Evolutionary conservation across 2,888 invertebrate species (phyloP).

Genomic region (Drosophila bunnanda): DNA sequence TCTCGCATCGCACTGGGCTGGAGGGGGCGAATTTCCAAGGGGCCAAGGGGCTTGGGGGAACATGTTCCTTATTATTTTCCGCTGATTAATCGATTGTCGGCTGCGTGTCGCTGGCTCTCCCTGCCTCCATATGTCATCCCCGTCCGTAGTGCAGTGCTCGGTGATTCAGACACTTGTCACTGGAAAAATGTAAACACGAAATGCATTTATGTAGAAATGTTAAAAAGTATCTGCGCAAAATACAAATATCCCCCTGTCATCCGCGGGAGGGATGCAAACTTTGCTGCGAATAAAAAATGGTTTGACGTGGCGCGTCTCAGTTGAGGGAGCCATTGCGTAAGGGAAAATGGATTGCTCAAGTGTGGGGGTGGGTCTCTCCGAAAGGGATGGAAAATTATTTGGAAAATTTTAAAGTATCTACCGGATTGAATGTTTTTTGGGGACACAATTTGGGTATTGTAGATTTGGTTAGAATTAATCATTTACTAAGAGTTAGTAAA

Average conservation of each 20-base stretch:
- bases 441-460: not conserved
- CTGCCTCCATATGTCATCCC: constrained; percentile 76
- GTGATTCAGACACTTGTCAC: constrained; percentile 81
- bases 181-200: constrained; percentile 80
- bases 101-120: constrained; percentile 78
- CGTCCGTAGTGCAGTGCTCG: constrained; percentile 60
- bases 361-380: too few species aligned
- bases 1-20: constrained; percentile 8
- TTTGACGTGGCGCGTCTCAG: constrained; percentile 46
- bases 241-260: constrained; percentile 20
- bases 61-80: constrained; percentile 81
- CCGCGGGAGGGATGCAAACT: constrained; percentile 38
- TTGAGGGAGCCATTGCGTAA: constrained; percentile 39
- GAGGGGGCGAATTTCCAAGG: constrained; percentile 1
- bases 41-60: constrained; percentile 25
- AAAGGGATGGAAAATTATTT: constrained; percentile 3
- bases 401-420: not conserved
- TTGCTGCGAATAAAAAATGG: constrained; percentile 47
- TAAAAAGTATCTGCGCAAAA: constrained; percentile 49
- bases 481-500: not conserved
- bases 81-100: constrained; percentile 82
- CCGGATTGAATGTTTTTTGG: not conserved
- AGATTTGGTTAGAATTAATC: too few species aligned
- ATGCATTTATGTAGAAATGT: constrained; percentile 73
- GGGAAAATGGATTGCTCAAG: constrained; percentile 10